Percentiles rank a stretch among this genome's conserved stretches.
These are phyloP conservation scores for Danio aesculapii DNA, from an alignment of 2,797 vertebrate genomes.

Conservation along the genomic window DNA sequence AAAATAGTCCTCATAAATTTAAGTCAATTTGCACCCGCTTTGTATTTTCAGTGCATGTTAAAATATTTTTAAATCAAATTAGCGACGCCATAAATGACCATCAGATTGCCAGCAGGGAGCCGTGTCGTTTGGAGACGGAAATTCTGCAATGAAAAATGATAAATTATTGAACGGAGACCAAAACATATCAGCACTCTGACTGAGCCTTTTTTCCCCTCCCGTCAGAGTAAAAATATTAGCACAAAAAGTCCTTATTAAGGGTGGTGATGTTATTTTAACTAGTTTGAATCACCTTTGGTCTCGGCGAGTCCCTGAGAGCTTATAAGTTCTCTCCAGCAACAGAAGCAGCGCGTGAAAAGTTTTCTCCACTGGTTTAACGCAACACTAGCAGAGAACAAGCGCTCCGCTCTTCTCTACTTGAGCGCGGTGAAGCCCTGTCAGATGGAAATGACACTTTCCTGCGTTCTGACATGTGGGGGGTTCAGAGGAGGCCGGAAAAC, in stretches of 20 bases:
- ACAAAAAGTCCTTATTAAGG: conserved; percentile 79
- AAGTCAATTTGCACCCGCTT: conserved; percentile 62
- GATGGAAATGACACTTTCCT: conserved; percentile 40
- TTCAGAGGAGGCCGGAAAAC: conserved; percentile 19
- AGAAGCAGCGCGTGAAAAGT: conserved; percentile 77
- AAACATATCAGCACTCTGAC: conserved; percentile 73
- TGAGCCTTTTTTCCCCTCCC: conserved; percentile 51
- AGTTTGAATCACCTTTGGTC: conserved; percentile 77
- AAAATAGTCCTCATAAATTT: conserved; percentile 54
- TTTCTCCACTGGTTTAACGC: conserved; percentile 75
- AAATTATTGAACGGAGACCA: conserved; percentile 73
- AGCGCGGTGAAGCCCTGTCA: neutral
- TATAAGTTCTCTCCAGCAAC: conserved; percentile 79
- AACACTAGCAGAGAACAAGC: conserved; percentile 76
- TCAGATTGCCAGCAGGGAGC: conserved; percentile 73
- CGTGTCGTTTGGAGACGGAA: conserved; percentile 58
- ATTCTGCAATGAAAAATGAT: conserved; percentile 69
- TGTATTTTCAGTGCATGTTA: conserved; percentile 62
- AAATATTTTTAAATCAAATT: conserved; percentile 74
- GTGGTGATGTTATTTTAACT: conserved; percentile 81
- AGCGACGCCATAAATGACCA: conserved; percentile 76
- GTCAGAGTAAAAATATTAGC: conserved; percentile 78
- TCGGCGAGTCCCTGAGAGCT: conserved; percentile 77
- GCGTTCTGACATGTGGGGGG: neutral
- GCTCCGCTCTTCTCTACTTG: conserved; percentile 70